Percentiles rank a stretch among this genome's conserved stretches.
phyloP scores from a whole-genome alignment of 2,888 invertebrate genomes.

The Ophonus ardosiacus region DNA sequence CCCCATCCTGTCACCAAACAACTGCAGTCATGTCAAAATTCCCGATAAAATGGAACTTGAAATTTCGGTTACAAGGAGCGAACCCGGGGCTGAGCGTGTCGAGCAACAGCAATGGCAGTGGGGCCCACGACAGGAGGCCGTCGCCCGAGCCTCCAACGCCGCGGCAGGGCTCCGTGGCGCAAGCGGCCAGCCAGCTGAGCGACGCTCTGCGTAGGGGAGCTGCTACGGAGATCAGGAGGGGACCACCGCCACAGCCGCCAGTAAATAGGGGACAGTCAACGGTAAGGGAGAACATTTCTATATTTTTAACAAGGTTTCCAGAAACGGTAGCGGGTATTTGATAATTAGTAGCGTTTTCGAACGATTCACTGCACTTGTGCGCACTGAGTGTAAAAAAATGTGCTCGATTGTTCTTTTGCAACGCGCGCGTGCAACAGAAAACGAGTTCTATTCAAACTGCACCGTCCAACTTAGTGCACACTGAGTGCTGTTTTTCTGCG shows the following conservation, averaged over 20 bases:
- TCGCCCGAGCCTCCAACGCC: slow-evolving; percentile 65
- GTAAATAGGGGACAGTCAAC: slow-evolving; percentile 73
- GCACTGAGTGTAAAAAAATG: too few relatives aligned
- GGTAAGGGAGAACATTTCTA: slow-evolving; percentile 24
- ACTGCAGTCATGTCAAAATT: slow-evolving; percentile 37
- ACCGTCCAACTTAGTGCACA: too few relatives aligned
- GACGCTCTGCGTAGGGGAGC: slow-evolving; percentile 74
- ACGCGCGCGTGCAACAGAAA: too few relatives aligned
- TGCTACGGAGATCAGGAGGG: slow-evolving; percentile 78
- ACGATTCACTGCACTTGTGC: too few relatives aligned
- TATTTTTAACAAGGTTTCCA: too few relatives aligned
- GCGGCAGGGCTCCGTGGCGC: slow-evolving; percentile 66
- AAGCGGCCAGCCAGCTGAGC: slow-evolving; percentile 48
- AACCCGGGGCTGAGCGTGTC: slow-evolving; percentile 50
- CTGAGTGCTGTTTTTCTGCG: too few relatives aligned
- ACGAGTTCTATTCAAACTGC: too few relatives aligned
- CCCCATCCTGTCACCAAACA: slow-evolving; percentile 5
- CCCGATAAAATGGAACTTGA: slow-evolving; percentile 48
- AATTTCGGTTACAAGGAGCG: slow-evolving; percentile 63
- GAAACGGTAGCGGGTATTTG: too few relatives aligned
- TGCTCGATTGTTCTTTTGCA: too few relatives aligned
- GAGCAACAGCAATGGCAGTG: slow-evolving; percentile 55
- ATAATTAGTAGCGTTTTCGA: too few relatives aligned
- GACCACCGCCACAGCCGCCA: slow-evolving; percentile 90
- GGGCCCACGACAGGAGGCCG: slow-evolving; percentile 54